Base-by-base conservation (phyloP, 2,888 invertebrate species). In the Xestia ashworthii region DNA sequence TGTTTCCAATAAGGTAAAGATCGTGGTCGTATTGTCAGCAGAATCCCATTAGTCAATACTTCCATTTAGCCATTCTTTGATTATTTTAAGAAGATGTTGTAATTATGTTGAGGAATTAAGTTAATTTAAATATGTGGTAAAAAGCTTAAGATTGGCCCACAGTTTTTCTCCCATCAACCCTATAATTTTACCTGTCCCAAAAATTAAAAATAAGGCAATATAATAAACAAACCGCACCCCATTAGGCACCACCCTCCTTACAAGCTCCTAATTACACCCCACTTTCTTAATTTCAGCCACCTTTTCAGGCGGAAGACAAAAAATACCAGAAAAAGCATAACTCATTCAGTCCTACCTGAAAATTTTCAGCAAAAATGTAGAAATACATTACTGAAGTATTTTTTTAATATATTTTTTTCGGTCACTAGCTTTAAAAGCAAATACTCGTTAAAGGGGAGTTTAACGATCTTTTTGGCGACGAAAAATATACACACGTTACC, bases 381-480 rank as follows among this genome's bases (percentile, higher is more conserved):
- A 32, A 70, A 55, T 65, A 67, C 64, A 74, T 82, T 72, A 32
- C 41, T 60, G 66, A 12, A 66, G 25, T 46, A 32, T 72, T 85
- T 74, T 64, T 70, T 41, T 16, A 44, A 65, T 68, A 64, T 71
- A 2, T 71, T 25, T 85, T 76, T 67, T 71, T 64, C 48, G 82
- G 71, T 68, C 69, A 55, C 64, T 38, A 58, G 50, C 14, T 78
- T 71, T 86, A 78, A 85, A 81, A 85, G 82, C 75, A 75, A 78
- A 82, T 50, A 76, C 78, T 82, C 78, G 80, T 80, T 84, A 82
- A 75, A 82, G 70, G 72, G 41, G 66, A 78, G 76, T 67, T 82
- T 80, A 87, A 78, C 66, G 79, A 64, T 77, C 38, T 75, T 80
- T 77, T 74, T 48, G 76, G 65, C 12, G 70, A 55, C 72, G 70